Conservation (phyloP, 2,888 invertebrate species). For the Pseudeuparius sepicola region DNA sequence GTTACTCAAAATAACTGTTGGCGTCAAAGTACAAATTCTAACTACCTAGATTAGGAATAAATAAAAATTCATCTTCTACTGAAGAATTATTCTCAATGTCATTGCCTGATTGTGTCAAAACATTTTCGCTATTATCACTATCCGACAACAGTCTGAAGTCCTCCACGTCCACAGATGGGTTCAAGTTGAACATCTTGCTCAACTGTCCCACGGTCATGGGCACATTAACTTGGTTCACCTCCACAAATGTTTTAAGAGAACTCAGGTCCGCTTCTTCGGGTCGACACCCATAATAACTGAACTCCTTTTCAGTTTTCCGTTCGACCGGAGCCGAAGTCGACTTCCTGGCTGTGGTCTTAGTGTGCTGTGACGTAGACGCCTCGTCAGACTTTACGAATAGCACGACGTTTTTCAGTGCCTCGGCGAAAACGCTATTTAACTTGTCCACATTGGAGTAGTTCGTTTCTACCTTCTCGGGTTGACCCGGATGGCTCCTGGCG, state of each 20-base stretch:
- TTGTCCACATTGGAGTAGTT: conserved; percentile 16
- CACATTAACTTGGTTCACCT: conserved; percentile 44
- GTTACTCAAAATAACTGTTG: too few relatives aligned
- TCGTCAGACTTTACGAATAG: too few relatives aligned
- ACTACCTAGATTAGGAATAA: too few relatives aligned
- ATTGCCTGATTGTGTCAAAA: too few relatives aligned
- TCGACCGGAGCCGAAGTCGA: conserved; percentile 37
- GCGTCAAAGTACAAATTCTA: too few relatives aligned
- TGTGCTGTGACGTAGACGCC: background rate
- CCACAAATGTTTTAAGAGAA: conserved; percentile 43
- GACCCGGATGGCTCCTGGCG: conserved; percentile 19
- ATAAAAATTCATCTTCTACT: too few relatives aligned
- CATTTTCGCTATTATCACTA: too few relatives aligned
- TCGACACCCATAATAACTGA: conserved; percentile 44
- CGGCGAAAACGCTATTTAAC: conserved; percentile 14
- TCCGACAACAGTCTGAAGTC: too few relatives aligned
- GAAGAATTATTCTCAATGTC: too few relatives aligned
- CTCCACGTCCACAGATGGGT: conserved; percentile 41
- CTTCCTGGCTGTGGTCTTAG: conserved; percentile 37
- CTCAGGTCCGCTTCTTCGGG: conserved; percentile 38
- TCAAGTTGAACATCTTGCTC: conserved; percentile 43
- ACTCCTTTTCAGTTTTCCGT: conserved; percentile 29
- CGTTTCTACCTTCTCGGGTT: conserved; percentile 11
- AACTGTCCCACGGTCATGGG: conserved; percentile 43
- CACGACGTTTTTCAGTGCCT: too few relatives aligned